Evolutionary conservation across 64 coral and sea anemone species (phyloP), one percentile per base, ranked within the genome.

Genomic region (Actinia tenebrosa): DNA sequence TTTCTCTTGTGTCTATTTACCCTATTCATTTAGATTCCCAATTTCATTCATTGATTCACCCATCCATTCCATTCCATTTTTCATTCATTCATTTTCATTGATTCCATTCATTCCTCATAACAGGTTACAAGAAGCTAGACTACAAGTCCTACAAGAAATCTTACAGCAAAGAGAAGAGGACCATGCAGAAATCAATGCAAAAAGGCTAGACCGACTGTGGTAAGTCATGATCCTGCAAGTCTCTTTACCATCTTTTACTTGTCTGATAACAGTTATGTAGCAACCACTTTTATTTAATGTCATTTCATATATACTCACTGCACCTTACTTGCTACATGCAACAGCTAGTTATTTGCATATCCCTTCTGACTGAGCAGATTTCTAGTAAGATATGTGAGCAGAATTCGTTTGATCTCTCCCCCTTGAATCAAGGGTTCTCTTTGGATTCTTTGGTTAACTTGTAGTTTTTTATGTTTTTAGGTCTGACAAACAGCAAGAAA

Each of bases 401-500:
- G 5, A 11, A 37, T 37, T 55, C 2, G 6, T 11, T 11, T 55
- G 0, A 0, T 11, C 11, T 55, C 53, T 8, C 53, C 53, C 53
- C 53, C 11, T 11, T 6, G 11, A 11, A 55, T 2, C 53, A 55
- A 55, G 6, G 11, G 53, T 55, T 11, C 11, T 55, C 30, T 37
- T 37, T 37, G 30, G 30, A 37, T 37, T 37, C 0, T 37, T 37
- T 37, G 1, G 56, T 10, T 58, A 58, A 58, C 56, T 58, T 58
- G 56, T 58, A 58, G 56, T 58, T 16, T 11, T 55, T 16, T 58
- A 13, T 58, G 56, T 58, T 14, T 10, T 45, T 46, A 95, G 93
- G 93, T 95, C 97, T 45, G 89, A 93, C 27, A 99, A 99, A 79
- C 97, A 99, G 50, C 90, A 95, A 83, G 97, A 99, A 91, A 99